phyloP scores from a whole-genome alignment of 2,113 vertebrate genomes.

The Cryptotis parvus region DNA sequence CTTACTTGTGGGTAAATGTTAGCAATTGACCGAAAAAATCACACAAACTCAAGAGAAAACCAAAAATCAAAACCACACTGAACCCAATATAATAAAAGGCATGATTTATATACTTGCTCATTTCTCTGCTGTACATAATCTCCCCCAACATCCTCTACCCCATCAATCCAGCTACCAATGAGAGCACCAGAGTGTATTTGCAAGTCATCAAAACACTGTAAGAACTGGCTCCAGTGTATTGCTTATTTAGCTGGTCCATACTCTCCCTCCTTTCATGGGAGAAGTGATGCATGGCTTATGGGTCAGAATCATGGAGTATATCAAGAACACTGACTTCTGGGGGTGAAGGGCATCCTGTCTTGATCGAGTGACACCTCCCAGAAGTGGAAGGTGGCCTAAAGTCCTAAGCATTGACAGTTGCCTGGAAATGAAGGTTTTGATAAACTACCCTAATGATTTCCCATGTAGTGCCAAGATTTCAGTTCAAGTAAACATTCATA shows the following conservation, averaged over 20 bases:
- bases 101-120: not conserved
- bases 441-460: not conserved
- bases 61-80: too few relatives aligned
- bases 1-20: not conserved
- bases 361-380: not conserved
- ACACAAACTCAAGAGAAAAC: not conserved
- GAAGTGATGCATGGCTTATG: accelerated
- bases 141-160: too few relatives aligned
- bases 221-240: not conserved
- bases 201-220: accelerated
- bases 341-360: not conserved
- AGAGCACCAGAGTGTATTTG: too few relatives aligned
- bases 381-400: not conserved
- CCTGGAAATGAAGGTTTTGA: not conserved
- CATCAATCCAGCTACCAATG: not conserved
- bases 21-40: not conserved
- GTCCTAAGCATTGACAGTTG: accelerated
- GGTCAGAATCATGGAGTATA: accelerated
- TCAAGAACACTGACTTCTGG: not conserved
- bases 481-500: not conserved
- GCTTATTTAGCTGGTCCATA: accelerated
- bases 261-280: accelerated
- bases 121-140: not conserved
- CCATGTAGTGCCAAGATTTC: not conserved
- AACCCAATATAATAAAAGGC: not conserved